A percentile compares a stretch with the other conserved stretches of the same genome.
phyloP scores from a whole-genome alignment of 2,888 invertebrate species.

The Tipula helvola region DNA sequence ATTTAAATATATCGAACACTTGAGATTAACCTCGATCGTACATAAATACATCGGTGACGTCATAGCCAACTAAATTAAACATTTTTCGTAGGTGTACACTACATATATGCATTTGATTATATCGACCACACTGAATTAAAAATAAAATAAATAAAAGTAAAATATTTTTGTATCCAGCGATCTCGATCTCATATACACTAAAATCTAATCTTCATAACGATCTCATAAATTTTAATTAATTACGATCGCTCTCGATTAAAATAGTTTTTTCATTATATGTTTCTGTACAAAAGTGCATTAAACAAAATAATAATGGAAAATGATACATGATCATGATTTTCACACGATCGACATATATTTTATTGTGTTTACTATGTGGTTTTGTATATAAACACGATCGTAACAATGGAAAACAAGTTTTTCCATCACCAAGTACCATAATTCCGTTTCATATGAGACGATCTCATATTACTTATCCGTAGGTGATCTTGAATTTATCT shows the following conservation, averaged over 20 bases:
- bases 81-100: neutral
- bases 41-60: neutral
- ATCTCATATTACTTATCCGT: neutral
- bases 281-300: neutral
- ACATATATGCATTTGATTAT: neutral
- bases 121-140: neutral
- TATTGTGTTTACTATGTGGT: neutral
- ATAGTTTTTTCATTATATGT: neutral
- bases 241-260: neutral
- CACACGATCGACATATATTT: neutral
- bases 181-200: neutral
- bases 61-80: neutral
- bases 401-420: neutral
- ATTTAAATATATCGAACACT: neutral
- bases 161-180: neutral
- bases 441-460: neutral
- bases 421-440: neutral
- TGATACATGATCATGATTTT: neutral
- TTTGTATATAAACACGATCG: neutral
- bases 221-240: neutral
- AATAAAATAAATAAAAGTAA: neutral
- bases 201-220: neutral
- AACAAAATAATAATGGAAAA: neutral
- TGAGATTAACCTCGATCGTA: neutral
- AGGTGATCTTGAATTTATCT: neutral